A percentile compares a stretch with the other conserved stretches of the same genome.
Evolutionary conservation across 2,113 vertebrate species (phyloP).

Genomic region (Scomber scombrus): DNA sequence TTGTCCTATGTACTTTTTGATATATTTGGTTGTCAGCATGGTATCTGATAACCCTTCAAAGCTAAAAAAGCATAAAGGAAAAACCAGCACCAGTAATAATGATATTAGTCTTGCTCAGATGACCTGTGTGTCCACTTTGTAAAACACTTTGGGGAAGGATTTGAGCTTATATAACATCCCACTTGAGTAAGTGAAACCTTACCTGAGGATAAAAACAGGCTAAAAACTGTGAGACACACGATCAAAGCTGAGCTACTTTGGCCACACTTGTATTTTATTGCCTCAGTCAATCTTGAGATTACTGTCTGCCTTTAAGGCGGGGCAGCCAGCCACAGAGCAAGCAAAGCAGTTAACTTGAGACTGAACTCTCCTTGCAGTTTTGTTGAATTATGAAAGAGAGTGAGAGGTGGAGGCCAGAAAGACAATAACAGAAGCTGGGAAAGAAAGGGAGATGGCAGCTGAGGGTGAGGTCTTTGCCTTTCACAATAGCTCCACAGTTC

Average conservation of each 20-base stretch:
- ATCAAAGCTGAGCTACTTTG: conserved; percentile 53
- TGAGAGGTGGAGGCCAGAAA: not conserved
- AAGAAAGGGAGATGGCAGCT: not conserved
- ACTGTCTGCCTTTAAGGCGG: conserved; percentile 8
- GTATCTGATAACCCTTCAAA: not conserved
- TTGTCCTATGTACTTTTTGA: no score
- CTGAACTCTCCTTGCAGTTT: conserved; percentile 32
- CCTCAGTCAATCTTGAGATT: conserved; percentile 45
- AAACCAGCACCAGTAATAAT: not conserved
- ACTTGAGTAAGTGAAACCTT: conserved; percentile 19
- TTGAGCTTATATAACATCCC: not conserved
- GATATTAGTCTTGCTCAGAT: not conserved
- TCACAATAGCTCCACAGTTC: conserved; percentile 49
- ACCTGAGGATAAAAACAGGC: conserved; percentile 35
- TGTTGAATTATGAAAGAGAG: not conserved
- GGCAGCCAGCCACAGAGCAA: conserved; percentile 17
- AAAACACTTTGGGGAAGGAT: not conserved
- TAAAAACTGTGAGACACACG: conserved; percentile 16
- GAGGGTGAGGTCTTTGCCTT: conserved; percentile 11
- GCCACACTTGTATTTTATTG: conserved; percentile 31
- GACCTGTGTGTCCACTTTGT: not conserved
- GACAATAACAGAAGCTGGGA: not conserved
- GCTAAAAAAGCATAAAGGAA: not conserved
- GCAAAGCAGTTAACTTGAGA: not conserved
- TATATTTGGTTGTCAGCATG: no score